Base-by-base conservation (phyloP, 2,888 invertebrate species). In the Furcula furcula region DNA sequence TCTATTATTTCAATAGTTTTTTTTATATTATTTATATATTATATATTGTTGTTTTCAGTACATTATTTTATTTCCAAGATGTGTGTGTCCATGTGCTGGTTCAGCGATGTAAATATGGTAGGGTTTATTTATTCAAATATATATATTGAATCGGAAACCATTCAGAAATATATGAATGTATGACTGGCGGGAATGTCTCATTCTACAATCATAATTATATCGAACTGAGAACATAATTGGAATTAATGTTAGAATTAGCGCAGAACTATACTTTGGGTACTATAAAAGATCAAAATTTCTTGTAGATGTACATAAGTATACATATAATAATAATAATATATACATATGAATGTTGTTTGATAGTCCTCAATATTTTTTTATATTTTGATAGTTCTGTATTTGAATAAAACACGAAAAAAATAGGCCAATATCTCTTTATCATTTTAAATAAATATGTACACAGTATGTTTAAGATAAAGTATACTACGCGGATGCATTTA, bases 301-400 rank as follows among this genome's bases (percentile, higher is more conserved):
- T 74, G 85, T 87, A 86, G 85, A 76, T 86, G 83, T 87, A 87
- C 78, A 83, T 83, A 83, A 67, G 70, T 75, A 78, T 80, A 78
- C 78, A 82, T 80, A 83, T 76, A 73, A 72, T 76, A 76, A 72
- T 71, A 74, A 70, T 73, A 26, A 26, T 26, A 81, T 83, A 85
- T 87, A 88, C 84, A 85, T 81, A 82, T 84, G 80, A 78, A 87
- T 84, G 87, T 87, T 84, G 86, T 86, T 86, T 87, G 85, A 88
- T 88, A 87, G 86, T 88, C 85, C 82, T 86, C 85, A 74, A 88
- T 89, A 89, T 88, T 89, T 89, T 87, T 89, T 89, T 89, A 89
- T 89, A 89, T 89, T 89, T 89, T 89, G 89, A 88, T 89, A 89
- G 89, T 88, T 89, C 89, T 89, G 88, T 89, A 89, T 89, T 85